phyloP scores from a whole-genome alignment of 1,140 invertebrate genomes.

The Cotesia vestalis region DNA sequence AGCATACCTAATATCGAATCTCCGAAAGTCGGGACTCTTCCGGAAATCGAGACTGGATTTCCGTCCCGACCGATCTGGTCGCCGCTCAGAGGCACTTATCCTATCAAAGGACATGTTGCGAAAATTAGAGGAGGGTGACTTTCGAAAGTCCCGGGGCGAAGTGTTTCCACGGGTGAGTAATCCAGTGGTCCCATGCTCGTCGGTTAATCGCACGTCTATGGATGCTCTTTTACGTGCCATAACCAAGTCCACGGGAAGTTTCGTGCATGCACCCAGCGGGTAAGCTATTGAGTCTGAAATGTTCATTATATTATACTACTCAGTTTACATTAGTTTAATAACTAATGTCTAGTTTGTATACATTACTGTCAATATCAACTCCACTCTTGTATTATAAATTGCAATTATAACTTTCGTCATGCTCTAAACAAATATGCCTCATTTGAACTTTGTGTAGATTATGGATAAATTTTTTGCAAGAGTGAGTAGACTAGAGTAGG shows the following conservation, averaged over 20 bases:
- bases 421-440: too few relatives aligned
- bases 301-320: too few relatives aligned
- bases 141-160: slow-evolving; percentile 58
- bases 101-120: slow-evolving; percentile 64
- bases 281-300: slow-evolving; percentile 34
- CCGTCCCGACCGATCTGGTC: slow-evolving; percentile 55
- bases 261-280: slow-evolving; percentile 49
- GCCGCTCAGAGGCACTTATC: slow-evolving; percentile 54
- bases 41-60: slow-evolving; percentile 62
- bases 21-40: slow-evolving; percentile 60
- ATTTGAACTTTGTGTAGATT: too few relatives aligned
- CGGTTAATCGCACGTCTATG: slow-evolving; percentile 57
- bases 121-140: slow-evolving; percentile 57
- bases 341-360: background rate
- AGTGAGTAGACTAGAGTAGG: too few relatives aligned
- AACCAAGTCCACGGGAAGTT: slow-evolving; percentile 59
- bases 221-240: slow-evolving; percentile 61
- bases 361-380: too few relatives aligned
- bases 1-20: slow-evolving; percentile 51
- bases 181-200: slow-evolving; percentile 50
- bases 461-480: too few relatives aligned
- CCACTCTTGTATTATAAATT: too few relatives aligned
- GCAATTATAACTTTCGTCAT: too few relatives aligned
- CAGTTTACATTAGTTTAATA: too few relatives aligned
- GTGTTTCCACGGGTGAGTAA: slow-evolving; percentile 47